Evolutionary conservation across 2,113 vertebrate genomes (phyloP).

Genomic region (Numenius arquata): DNA sequence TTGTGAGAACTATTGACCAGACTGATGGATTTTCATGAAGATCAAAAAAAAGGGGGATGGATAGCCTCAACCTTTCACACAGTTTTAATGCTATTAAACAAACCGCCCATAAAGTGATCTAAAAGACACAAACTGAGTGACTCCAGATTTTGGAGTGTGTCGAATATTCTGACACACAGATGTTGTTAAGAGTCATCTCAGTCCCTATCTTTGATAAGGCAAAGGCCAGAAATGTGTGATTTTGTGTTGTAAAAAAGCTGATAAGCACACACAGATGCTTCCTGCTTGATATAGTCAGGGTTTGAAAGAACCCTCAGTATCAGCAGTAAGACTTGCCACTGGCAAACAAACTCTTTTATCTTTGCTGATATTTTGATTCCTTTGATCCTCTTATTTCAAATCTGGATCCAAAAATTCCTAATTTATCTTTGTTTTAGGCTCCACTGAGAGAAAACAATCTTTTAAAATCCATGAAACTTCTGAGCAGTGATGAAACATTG

Average conservation of each 20-base stretch:
- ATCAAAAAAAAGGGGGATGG: not conserved
- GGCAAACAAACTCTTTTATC: not conserved
- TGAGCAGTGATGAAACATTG: not conserved
- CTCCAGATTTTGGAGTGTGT: not conserved
- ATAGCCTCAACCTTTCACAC: not conserved
- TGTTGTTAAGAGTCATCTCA: not conserved
- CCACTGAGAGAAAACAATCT: not conserved
- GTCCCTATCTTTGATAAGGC: not conserved
- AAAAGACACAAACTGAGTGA: not conserved
- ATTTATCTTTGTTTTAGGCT: constrained; percentile 27
- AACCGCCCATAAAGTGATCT: not conserved
- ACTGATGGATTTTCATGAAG: not conserved
- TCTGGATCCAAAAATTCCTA: not conserved
- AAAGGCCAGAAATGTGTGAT: not conserved
- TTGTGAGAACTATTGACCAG: not conserved
- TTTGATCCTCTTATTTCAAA: constrained; percentile 46
- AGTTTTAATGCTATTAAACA: not conserved
- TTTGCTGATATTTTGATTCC: not conserved
- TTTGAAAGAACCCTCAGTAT: not conserved
- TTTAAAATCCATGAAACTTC: not conserved
- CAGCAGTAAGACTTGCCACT: not conserved
- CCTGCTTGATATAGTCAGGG: not conserved
- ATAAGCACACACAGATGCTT: constrained; percentile 22
- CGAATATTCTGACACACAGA: not conserved
- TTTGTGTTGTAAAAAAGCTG: not conserved